Conservation (phyloP, 2,888 invertebrate species). For the Plebejus argus region DNA sequence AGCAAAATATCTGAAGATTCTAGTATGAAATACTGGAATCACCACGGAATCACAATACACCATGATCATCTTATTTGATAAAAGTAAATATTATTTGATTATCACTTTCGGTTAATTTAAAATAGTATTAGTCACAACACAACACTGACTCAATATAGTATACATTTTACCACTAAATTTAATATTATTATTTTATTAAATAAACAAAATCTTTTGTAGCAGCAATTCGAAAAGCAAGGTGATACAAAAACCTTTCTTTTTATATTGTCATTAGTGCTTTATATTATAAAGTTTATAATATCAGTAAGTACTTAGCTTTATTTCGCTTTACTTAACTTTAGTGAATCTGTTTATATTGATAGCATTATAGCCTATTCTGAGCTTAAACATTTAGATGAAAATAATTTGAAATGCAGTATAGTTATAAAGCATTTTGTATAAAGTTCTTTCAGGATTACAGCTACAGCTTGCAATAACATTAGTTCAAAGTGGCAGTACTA, state of each 20-base stretch:
- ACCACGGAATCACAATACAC: too few relatives aligned
- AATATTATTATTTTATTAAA: not conserved
- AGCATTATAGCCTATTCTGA: not conserved
- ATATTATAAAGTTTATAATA: not conserved
- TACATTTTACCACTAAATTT: not conserved
- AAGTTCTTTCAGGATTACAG: not conserved
- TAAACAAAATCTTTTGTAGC: not conserved
- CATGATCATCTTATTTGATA: not conserved
- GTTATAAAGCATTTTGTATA: not conserved
- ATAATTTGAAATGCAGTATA: not conserved
- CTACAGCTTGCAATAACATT: not conserved
- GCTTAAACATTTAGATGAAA: not conserved
- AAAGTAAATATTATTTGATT: not conserved
- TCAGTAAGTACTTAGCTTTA: not conserved
- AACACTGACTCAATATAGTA: not conserved
- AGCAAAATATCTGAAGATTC: not conserved
- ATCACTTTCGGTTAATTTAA: not conserved
- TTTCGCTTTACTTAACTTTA: too few relatives aligned
- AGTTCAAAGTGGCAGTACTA: conserved; percentile 5
- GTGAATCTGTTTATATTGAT: not conserved
- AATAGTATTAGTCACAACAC: not conserved
- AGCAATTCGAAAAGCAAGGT: not conserved
- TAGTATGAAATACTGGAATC: not conserved
- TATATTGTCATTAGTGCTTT: not conserved
- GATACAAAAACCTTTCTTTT: not conserved